These are phyloP conservation scores for Apis dorsata DNA, from an alignment of 1,140 invertebrate species.

Conservation along the genomic window DNA sequence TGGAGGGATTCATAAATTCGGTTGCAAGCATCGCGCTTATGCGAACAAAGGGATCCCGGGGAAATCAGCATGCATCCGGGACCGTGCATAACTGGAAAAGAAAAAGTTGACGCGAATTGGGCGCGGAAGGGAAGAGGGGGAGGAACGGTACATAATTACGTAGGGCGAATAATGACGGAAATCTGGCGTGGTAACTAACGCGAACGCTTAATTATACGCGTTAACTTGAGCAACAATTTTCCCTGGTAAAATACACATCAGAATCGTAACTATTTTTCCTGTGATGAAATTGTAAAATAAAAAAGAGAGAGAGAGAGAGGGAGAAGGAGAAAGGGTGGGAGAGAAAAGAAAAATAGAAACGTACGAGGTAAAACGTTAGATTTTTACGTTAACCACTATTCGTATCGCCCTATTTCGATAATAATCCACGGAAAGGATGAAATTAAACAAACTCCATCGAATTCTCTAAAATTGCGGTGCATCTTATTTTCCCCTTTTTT, in stretches of 20 bases:
- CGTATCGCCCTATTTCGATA: neutral
- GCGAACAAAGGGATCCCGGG: conserved; percentile 49
- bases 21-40: conserved; percentile 40
- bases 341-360: neutral
- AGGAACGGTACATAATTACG: conserved; percentile 17
- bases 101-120: neutral
- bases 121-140: neutral
- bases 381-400: neutral
- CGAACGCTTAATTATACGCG: conserved; percentile 27
- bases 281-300: neutral
- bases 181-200: conserved; percentile 12
- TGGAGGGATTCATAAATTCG: conserved; percentile 54
- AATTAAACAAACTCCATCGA: neutral
- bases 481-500: neutral
- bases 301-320: no score
- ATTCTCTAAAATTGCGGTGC: neutral
- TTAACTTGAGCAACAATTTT: neutral
- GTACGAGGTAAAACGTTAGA: neutral
- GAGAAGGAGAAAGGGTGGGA: neutral
- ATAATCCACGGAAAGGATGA: neutral
- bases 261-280: neutral
- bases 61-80: conserved; percentile 39
- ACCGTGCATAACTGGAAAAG: neutral
- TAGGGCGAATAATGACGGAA: conserved; percentile 22
- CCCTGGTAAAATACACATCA: neutral